Percentiles rank a stretch among this genome's conserved stretches.
Conservation (phyloP, 2,113 vertebrate species). For the Tyto alba region DNA sequence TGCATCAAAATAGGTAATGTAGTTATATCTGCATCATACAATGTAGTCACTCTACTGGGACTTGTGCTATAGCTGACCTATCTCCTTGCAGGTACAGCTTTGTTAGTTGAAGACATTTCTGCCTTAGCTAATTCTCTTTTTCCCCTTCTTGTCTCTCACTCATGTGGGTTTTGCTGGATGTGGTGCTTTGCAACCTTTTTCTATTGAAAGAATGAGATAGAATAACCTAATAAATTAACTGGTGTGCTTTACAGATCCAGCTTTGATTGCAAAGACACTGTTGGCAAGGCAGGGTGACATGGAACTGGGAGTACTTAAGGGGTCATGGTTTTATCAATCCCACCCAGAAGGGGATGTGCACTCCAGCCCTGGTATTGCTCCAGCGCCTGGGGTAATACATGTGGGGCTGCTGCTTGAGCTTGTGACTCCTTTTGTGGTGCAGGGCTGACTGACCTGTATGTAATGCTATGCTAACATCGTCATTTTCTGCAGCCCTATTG, state of each 20-base stretch:
- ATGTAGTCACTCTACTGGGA: accelerated
- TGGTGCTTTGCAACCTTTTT: not conserved
- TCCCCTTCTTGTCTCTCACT: accelerated
- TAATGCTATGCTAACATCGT: accelerated
- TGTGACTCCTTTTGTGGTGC: not conserved
- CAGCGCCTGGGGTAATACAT: not conserved
- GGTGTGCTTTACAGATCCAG: not conserved
- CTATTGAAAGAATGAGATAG: not conserved
- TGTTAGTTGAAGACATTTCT: not conserved
- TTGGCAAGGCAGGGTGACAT: not conserved
- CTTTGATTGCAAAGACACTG: not conserved
- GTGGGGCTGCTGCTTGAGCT: not conserved
- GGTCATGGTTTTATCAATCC: not conserved
- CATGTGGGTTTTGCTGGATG: not conserved
- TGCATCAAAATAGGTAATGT: not conserved
- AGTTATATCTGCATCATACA: not conserved
- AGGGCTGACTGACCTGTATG: not conserved
- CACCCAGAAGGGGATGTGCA: not conserved
- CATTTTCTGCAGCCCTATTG: accelerated
- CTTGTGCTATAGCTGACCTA: not conserved
- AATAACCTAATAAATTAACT: not conserved
- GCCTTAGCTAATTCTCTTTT: not conserved
- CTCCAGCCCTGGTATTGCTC: not conserved
- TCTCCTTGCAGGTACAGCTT: not conserved
- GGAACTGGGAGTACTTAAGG: not conserved